A percentile compares a stretch with the other conserved stretches of the same genome.
These are phyloP conservation scores for Edolisoma coerulescens DNA, from an alignment of 2,113 vertebrate genomes.

Conservation along the genomic window DNA sequence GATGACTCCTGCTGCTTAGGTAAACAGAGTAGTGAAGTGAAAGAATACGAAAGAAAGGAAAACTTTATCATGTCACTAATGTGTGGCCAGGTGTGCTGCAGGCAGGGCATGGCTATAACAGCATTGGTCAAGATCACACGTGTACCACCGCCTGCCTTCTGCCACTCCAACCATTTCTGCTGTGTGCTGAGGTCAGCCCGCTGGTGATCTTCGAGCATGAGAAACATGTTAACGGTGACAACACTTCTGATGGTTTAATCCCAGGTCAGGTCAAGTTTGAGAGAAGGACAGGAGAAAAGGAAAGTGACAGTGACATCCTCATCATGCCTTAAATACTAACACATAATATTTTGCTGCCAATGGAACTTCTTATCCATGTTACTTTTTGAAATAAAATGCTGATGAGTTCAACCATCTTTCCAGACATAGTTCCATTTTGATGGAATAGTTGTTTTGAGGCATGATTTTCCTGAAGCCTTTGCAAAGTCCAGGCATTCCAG, in stretches of 20 bases:
- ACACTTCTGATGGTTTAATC: background rate
- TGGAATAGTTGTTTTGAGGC: background rate
- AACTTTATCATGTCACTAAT: background rate
- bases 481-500: background rate
- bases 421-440: background rate
- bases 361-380: background rate
- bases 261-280: background rate
- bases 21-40: background rate
- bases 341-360: background rate
- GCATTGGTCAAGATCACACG: accelerated
- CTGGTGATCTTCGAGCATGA: background rate
- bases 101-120: background rate
- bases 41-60: background rate
- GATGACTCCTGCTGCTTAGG: background rate
- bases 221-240: background rate
- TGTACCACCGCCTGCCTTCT: background rate
- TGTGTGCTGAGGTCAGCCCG: background rate
- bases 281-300: background rate
- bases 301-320: background rate
- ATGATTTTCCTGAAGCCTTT: background rate
- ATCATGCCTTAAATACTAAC: background rate
- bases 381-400: background rate
- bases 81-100: background rate
- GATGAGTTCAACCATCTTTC: background rate
- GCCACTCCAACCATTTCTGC: background rate